Base-by-base conservation (phyloP, 2,113 vertebrate species). In the Cryptomyrus ogoouensis region DNA sequence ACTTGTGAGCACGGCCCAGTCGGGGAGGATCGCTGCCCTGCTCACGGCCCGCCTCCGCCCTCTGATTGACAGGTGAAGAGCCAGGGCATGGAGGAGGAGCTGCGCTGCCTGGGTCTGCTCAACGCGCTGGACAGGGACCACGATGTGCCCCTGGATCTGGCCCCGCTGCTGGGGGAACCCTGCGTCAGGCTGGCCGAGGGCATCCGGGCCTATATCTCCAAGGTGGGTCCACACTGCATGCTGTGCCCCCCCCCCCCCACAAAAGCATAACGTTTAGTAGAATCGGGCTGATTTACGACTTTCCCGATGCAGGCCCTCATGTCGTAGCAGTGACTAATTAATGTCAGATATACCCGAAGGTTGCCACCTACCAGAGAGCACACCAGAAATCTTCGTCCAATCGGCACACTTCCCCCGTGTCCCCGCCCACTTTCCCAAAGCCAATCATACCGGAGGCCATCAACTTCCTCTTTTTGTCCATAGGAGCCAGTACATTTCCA, bases 151-250 rank as follows among this genome's bases (percentile, higher is more conserved):
- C 95, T 96, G 83, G 94, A 96, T 92, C 93, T 97, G 93, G 95
- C 96, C 88, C 95, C 96, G 91, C 93, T 97, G 89, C 95, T 95
- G 1, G 93, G 95, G 90, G 96, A 97, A 90, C 95, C 96, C 19
- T 97, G 97, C 95, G 95, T 97, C 93, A 96, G 96, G 90, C 93
- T 98, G 93, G 97, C 96, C 10, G 95, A 95, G 91, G 96, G 96
- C 92, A 96, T 97, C 95, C 97, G 97, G 93, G 93, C 96, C 9
- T 97, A 97, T 2, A 96, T 97, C 92, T 96, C 96, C 91, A 97
- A 95, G 95, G 97, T 97, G 92, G 95, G 94, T 90, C 0, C 74
- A 44, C 27, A 1, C 80, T n/a, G 17, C 39, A 19, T 12, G 6
- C 17, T 47, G 1, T 21, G 24, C 42, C 15, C 4, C 52, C 15